Percentiles rank a stretch among this genome's conserved stretches.
Conservation (phyloP, 2,797 vertebrate species). For the Xiphorhynchus erythropygius region DNA sequence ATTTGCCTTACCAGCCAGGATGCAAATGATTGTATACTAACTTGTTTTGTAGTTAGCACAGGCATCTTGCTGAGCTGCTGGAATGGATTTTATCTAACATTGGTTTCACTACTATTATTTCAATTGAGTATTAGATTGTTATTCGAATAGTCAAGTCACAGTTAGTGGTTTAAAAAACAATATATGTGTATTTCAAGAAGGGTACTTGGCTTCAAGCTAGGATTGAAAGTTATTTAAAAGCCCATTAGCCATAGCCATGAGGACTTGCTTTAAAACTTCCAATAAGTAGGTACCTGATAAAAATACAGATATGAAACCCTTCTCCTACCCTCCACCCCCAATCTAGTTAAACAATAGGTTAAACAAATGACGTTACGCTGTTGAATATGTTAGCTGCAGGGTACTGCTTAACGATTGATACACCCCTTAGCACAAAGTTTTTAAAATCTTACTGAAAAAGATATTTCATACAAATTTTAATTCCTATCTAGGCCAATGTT, state of each 20-base stretch:
- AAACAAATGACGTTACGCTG: background rate
- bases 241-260: background rate
- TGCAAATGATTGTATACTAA: background rate
- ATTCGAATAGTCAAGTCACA: background rate
- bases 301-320: background rate
- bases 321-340: rapidly evolving
- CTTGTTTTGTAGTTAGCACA: background rate
- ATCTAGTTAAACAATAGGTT: background rate
- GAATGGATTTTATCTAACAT: background rate
- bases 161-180: background rate
- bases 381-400: background rate
- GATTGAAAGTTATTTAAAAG: background rate
- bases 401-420: background rate
- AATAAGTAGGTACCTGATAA: background rate
- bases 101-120: background rate
- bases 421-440: background rate
- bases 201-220: background rate
- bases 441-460: background rate
- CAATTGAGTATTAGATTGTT: background rate
- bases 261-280: background rate
- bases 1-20: background rate
- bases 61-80: background rate
- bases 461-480: background rate
- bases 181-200: background rate
- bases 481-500: background rate